Evolutionary conservation across 2,113 vertebrate genomes (phyloP).

Genomic region (Nibea albiflora): DNA sequence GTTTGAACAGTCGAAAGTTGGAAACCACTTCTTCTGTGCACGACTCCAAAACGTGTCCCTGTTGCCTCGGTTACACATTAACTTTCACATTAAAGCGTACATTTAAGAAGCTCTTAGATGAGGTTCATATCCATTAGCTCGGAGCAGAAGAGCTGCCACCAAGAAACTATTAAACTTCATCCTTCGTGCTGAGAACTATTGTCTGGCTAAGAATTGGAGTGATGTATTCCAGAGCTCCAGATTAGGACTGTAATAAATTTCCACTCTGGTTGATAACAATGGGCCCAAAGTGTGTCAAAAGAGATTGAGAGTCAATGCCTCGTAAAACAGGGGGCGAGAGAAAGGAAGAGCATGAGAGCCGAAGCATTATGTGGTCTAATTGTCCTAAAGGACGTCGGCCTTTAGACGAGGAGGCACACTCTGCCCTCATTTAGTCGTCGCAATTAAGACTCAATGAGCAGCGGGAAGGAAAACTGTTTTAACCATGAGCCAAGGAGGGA

Average conservation of each 20-base stretch:
- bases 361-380: conserved; percentile 44
- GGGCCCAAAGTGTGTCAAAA: conserved; percentile 56
- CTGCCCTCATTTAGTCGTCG: conserved; percentile 33
- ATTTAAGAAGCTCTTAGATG: conserved; percentile 13
- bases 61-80: neutral
- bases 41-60: neutral
- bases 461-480: conserved; percentile 4
- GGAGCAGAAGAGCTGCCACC: conserved; percentile 13
- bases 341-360: conserved; percentile 21
- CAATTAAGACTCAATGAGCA: conserved; percentile 38
- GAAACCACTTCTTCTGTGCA: neutral
- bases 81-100: neutral
- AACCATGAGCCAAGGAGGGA: neutral
- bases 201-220: conserved; percentile 40
- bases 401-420: conserved; percentile 19
- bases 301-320: conserved; percentile 59
- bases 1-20: no score
- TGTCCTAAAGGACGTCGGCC: conserved; percentile 42
- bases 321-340: conserved; percentile 20
- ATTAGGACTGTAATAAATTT: conserved; percentile 60
- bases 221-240: conserved; percentile 61
- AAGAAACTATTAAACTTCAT: conserved; percentile 28
- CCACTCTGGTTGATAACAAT: conserved; percentile 59
- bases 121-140: conserved; percentile 29
- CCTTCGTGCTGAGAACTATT: conserved; percentile 36